Percentiles rank a stretch among this genome's conserved stretches.
These are phyloP conservation scores for Drosophila albomicans DNA, from an alignment of 1,140 invertebrate species.

Conservation along the genomic window DNA sequence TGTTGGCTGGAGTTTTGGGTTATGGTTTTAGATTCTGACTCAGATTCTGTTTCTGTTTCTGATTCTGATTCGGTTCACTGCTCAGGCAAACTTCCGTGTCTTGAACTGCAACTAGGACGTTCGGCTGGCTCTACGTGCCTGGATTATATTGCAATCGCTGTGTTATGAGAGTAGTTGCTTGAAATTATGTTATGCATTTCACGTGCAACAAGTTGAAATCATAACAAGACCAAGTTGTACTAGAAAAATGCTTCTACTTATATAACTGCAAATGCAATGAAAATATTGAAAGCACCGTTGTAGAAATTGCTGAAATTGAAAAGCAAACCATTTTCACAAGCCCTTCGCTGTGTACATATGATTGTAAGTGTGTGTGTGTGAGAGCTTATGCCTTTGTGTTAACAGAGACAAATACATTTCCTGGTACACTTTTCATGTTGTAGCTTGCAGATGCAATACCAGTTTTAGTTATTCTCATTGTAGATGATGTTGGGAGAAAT, in stretches of 20 bases:
- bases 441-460: slow-evolving; percentile 10
- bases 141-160: slow-evolving; percentile 50
- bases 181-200: slow-evolving; percentile 75
- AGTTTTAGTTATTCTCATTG: slow-evolving; percentile 4
- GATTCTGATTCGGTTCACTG: slow-evolving; percentile 42
- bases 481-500: not conserved
- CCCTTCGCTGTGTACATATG: not conserved
- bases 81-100: slow-evolving; percentile 60
- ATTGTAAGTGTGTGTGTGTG: not conserved
- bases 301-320: slow-evolving; percentile 45
- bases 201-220: slow-evolving; percentile 83
- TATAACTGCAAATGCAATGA: slow-evolving; percentile 75
- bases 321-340: slow-evolving; percentile 43
- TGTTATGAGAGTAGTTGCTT: slow-evolving; percentile 8
- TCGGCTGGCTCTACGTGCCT: slow-evolving; percentile 58
- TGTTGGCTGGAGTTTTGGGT: slow-evolving; percentile 34
- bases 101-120: slow-evolving; percentile 8
- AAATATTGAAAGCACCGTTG: slow-evolving; percentile 68
- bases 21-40: slow-evolving; percentile 18
- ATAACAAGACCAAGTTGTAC: slow-evolving; percentile 65
- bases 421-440: slow-evolving; percentile 33
- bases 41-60: slow-evolving; percentile 17
- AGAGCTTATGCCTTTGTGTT: slow-evolving; percentile 14
- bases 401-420: slow-evolving; percentile 50
- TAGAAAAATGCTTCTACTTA: slow-evolving; percentile 52